These are phyloP conservation scores for Sweltsa coloradensis DNA, from an alignment of 1,140 invertebrate species.

Conservation along the genomic window DNA sequence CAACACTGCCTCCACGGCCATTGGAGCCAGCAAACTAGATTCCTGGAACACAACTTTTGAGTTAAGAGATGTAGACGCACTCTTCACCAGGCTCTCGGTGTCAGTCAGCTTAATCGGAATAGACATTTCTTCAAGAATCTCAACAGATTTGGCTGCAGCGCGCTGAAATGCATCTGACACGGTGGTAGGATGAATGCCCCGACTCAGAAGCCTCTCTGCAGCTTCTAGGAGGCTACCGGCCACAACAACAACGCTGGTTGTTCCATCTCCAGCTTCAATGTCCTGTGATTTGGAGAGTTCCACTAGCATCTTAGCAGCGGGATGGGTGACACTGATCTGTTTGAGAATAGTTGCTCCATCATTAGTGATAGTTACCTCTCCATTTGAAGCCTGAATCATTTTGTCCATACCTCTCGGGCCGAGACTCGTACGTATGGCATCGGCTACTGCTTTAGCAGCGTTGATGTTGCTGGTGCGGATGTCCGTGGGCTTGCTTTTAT, in stretches of 20 bases:
- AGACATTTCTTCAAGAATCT: conserved; percentile 78
- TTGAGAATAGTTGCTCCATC: conserved; percentile 99
- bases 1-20: conserved; percentile 94
- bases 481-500: conserved; percentile 89
- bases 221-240: conserved; percentile 92
- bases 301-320: conserved; percentile 98
- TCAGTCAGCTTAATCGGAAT: conserved; percentile 79
- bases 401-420: conserved; percentile 99
- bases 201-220: conserved; percentile 79
- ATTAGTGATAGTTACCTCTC: conserved; percentile 99
- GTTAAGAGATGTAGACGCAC: conserved; percentile 93
- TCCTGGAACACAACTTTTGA: conserved; percentile 99
- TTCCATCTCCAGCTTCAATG: conserved; percentile 98
- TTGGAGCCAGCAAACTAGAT: conserved; percentile 83
- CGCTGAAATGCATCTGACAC: conserved; percentile 96
- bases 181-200: conserved; percentile 94
- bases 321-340: conserved; percentile 98
- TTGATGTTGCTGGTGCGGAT: conserved; percentile 92
- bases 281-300: conserved; percentile 98
- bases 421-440: conserved; percentile 96
- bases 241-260: conserved; percentile 93
- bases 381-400: conserved; percentile 97
- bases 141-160: conserved; percentile 71
- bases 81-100: conserved; percentile 79
- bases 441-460: conserved; percentile 97